Conservation (phyloP, 2,797 vertebrate species). For the Capromys pilorides region DNA sequence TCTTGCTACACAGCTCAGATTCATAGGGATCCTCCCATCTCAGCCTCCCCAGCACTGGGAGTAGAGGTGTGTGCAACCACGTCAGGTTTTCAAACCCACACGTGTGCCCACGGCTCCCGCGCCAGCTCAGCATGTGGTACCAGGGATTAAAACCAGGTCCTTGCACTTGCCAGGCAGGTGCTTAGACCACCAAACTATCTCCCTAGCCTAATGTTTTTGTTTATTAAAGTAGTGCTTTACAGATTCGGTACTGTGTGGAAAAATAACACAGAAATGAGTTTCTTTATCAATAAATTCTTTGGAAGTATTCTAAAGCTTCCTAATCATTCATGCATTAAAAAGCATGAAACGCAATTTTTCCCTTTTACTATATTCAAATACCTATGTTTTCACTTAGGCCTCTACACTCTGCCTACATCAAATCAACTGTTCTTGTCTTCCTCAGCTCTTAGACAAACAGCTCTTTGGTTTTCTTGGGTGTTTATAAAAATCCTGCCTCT, state of each 20-base stretch:
- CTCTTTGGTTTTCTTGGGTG: conserved; percentile 48
- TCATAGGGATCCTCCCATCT: too few relatives aligned
- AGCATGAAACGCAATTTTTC: conserved; percentile 16
- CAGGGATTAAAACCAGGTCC: too few relatives aligned
- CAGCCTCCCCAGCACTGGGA: too few relatives aligned
- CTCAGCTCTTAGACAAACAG: conserved; percentile 53
- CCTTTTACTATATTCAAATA: conserved; percentile 46
- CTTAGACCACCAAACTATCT: too few relatives aligned
- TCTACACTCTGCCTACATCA: conserved; percentile 33
- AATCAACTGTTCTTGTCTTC: conserved; percentile 19
- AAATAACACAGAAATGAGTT: conserved; percentile 14
- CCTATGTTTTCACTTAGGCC: neutral
- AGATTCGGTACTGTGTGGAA: conserved; percentile 49
- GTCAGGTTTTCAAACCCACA: too few relatives aligned
- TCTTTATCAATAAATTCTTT: conserved; percentile 49
- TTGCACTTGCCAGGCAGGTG: too few relatives aligned
- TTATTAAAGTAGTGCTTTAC: conserved; percentile 21
- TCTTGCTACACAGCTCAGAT: too few relatives aligned
- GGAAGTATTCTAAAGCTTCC: neutral
- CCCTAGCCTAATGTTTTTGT: neutral
- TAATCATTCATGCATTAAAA: conserved; percentile 43
- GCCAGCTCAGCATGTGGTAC: too few relatives aligned
- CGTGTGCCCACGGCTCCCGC: too few relatives aligned
- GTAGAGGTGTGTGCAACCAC: too few relatives aligned
- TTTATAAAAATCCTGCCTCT: conserved; percentile 34